These are phyloP conservation scores for Decapterus maruadsi DNA, from an alignment of 2,797 vertebrate species.

Conservation along the genomic window DNA sequence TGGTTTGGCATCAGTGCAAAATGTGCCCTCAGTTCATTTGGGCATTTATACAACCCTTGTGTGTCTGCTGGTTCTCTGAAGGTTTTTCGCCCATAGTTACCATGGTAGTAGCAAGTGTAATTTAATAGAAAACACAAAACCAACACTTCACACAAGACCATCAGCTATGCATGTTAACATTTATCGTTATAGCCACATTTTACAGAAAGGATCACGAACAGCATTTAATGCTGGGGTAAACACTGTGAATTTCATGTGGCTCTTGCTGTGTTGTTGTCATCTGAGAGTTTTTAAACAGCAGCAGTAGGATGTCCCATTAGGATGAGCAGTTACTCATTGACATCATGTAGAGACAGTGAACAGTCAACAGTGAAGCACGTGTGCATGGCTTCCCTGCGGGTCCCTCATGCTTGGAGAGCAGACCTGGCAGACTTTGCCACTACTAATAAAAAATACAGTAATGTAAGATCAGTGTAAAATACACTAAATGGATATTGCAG, in stretches of 20 bases:
- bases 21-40: slow-evolving; percentile 14
- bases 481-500: too few species aligned
- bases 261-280: not conserved
- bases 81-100: not conserved
- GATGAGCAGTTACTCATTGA: not conserved
- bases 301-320: not conserved
- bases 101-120: not conserved
- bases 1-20: slow-evolving; percentile 69
- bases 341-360: not conserved
- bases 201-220: too few species aligned
- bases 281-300: not conserved
- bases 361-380: not conserved
- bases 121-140: not conserved
- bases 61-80: not conserved
- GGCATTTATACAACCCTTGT: not conserved
- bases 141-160: not conserved
- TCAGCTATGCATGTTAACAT: not conserved
- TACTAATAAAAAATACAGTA: too few species aligned
- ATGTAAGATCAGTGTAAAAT: too few species aligned
- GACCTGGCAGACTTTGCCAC: too few species aligned
- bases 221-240: too few species aligned
- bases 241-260: too few species aligned
- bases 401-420: too few species aligned
- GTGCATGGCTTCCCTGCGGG: too few species aligned
- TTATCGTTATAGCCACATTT: not conserved